phyloP scores from a whole-genome alignment of 2,113 vertebrate genomes.

The Hydropotes inermis region DNA sequence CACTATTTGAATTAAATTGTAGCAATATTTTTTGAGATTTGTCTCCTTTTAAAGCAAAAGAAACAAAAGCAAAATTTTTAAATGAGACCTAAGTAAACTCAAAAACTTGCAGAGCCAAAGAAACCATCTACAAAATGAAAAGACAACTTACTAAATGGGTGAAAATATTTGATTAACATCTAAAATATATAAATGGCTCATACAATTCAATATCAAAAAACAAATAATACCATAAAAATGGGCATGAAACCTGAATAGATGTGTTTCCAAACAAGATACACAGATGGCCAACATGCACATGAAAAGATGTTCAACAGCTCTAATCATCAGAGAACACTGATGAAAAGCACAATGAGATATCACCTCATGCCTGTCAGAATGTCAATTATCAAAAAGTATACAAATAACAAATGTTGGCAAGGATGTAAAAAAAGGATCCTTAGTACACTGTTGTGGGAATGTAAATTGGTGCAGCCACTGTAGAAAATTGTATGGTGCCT shows the following conservation, averaged over 20 bases:
- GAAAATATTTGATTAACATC: not conserved
- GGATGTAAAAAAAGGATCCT: not conserved
- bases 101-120: not conserved
- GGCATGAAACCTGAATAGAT: not conserved
- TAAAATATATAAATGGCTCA: not conserved
- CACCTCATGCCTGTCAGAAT: not conserved
- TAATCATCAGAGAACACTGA: not conserved
- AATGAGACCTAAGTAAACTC: not conserved
- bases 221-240: not conserved
- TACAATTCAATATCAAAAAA: not conserved
- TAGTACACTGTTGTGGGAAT: not conserved
- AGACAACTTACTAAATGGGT: not conserved
- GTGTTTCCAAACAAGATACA: not conserved
- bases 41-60: not conserved
- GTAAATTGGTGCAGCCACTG: not conserved
- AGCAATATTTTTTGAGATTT: not conserved
- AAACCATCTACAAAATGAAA: not conserved
- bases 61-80: not conserved
- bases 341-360: not conserved
- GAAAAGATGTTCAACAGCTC: not conserved
- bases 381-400: not conserved
- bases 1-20: not conserved
- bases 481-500: not conserved
- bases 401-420: not conserved
- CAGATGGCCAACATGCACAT: not conserved